Evolutionary conservation across 2,888 invertebrate species (phyloP).

Genomic region (Emmelina monodactyla): DNA sequence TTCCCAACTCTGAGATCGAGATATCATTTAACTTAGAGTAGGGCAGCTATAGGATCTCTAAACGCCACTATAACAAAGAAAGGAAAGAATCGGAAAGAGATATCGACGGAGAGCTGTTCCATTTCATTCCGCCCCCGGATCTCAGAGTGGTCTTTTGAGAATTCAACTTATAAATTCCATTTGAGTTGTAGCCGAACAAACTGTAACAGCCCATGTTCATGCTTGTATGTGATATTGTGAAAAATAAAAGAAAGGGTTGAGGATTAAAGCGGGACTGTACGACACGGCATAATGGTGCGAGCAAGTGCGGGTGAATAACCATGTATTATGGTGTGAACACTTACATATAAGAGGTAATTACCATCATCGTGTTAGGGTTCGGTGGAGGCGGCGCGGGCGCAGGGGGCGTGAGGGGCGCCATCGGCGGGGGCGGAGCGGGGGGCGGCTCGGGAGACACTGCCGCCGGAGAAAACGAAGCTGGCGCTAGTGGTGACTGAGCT

Average conservation of each 20-base stretch:
- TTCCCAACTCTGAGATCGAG: constrained; percentile 65
- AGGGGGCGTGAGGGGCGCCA: constrained; percentile 39
- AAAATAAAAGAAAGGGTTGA: background rate
- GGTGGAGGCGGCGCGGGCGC: constrained; percentile 42
- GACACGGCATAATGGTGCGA: constrained; percentile 29
- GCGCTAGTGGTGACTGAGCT: constrained; percentile 68
- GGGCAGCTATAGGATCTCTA: constrained; percentile 27
- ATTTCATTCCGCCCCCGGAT: background rate
- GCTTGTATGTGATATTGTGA: background rate
- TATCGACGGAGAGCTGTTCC: background rate
- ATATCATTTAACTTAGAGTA: constrained; percentile 49
- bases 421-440: constrained; percentile 64
- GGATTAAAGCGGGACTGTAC: background rate
- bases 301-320: constrained; percentile 55
- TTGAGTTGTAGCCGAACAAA: background rate
- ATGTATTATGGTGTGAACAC: constrained; percentile 66
- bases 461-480: constrained; percentile 63
- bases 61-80: constrained; percentile 23
- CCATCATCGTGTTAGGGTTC: constrained; percentile 64
- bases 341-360: constrained; percentile 68
- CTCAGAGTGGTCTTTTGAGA: constrained; percentile 1
- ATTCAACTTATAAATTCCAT: background rate
- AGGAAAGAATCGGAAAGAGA: constrained; percentile 16
- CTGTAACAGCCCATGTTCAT: background rate
- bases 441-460: constrained; percentile 69